Evolutionary conservation across 2,113 vertebrate species (phyloP).

Genomic region (Pan troglodytes): DNA sequence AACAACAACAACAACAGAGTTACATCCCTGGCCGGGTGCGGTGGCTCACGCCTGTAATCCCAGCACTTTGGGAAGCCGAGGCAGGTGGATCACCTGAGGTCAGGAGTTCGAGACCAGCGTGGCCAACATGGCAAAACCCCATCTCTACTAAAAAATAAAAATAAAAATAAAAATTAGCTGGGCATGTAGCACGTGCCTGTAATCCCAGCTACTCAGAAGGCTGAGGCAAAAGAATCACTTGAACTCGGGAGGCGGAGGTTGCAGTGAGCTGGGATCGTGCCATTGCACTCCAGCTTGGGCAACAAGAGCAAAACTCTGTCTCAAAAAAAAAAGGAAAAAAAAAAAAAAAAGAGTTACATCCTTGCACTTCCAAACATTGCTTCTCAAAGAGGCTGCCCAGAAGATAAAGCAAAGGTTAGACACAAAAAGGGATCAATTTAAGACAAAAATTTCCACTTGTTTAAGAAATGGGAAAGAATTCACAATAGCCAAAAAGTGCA

Average conservation of each 20-base stretch:
- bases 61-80: too few relatives aligned
- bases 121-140: too few relatives aligned
- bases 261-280: background rate
- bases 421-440: background rate
- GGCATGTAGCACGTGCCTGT: background rate
- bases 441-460: background rate
- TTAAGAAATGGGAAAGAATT: slow-evolving; percentile 3
- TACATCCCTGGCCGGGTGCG: background rate
- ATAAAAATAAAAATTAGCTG: too few relatives aligned
- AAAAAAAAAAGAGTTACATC: background rate
- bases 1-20: background rate
- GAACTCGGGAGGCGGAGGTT: background rate
- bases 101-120: too few relatives aligned
- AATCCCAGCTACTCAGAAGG: background rate
- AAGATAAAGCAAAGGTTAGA: background rate
- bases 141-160: too few relatives aligned
- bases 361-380: background rate
- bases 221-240: background rate
- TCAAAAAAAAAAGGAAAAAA: too few relatives aligned
- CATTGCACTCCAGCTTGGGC: background rate
- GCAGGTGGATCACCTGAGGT: too few relatives aligned
- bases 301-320: too few relatives aligned
- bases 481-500: background rate
- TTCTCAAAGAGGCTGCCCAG: background rate
- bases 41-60: too few relatives aligned